Conservation (phyloP, 2,113 vertebrate genomes). For the Triplophysa dalaica region DNA sequence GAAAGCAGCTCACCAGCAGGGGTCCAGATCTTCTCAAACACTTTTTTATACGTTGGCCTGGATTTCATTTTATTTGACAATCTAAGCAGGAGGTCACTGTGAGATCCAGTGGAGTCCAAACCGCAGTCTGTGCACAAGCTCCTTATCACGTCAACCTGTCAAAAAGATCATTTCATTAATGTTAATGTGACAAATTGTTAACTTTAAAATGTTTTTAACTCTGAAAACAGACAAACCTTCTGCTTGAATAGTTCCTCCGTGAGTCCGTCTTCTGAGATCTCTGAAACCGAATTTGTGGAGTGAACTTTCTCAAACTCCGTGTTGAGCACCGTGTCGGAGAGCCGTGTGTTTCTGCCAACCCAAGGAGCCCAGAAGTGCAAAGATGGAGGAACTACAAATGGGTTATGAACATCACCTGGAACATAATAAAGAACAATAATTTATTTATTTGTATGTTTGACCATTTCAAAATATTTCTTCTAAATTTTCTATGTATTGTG, state of each 20-base stretch:
- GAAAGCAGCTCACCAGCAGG: slow-evolving; percentile 21
- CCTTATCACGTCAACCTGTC: neutral
- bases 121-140: slow-evolving; percentile 28
- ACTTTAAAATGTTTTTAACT: neutral
- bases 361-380: slow-evolving; percentile 49
- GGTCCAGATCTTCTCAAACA: slow-evolving; percentile 22
- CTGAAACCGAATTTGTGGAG: neutral
- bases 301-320: slow-evolving; percentile 43
- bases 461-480: no score
- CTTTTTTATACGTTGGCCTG: slow-evolving; percentile 5
- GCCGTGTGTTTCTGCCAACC: slow-evolving; percentile 34
- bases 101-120: slow-evolving; percentile 30
- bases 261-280: slow-evolving; percentile 31
- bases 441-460: no score
- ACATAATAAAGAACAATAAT: neutral
- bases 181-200: neutral
- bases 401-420: slow-evolving; percentile 14
- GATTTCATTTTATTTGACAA: slow-evolving; percentile 23
- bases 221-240: slow-evolving; percentile 16
- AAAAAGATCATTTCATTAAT: neutral
- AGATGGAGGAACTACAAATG: slow-evolving; percentile 27
- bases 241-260: slow-evolving; percentile 29
- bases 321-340: slow-evolving; percentile 27
- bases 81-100: slow-evolving; percentile 17
- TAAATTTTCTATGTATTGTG: no score